Conservation (phyloP, 2,888 invertebrate genomes). For the Eugnorisma glareosa region DNA sequence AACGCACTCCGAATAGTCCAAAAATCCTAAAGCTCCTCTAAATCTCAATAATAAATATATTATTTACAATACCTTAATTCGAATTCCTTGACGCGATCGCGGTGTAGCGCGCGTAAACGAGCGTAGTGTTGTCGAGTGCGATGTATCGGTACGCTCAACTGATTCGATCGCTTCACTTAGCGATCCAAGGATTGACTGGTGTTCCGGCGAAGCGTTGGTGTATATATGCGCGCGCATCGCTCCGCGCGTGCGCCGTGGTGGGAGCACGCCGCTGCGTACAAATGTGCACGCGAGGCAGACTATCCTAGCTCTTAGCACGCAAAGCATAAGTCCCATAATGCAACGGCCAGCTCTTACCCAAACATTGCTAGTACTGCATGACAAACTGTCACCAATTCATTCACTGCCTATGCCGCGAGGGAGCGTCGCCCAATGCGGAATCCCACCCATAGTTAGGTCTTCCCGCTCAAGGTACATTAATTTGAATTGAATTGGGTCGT, state of each 20-base stretch:
- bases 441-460: constrained; percentile 65
- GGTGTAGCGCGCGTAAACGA: constrained; percentile 73
- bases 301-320: constrained; percentile 36
- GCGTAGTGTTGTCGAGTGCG: constrained; percentile 69
- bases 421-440: constrained; percentile 58
- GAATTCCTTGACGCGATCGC: constrained; percentile 68
- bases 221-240: constrained; percentile 89
- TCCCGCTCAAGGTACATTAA: constrained; percentile 59
- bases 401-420: constrained; percentile 62
- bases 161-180: constrained; percentile 77
- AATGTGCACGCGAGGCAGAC: constrained; percentile 23
- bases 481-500: constrained; percentile 59
- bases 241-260: constrained; percentile 84
- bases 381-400: constrained; percentile 73
- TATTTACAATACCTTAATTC: constrained; percentile 76
- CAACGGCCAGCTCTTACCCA: constrained; percentile 26
- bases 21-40: constrained; percentile 35
- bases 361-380: constrained; percentile 60
- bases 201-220: constrained; percentile 78
- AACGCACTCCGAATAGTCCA: constrained; percentile 60
- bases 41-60: constrained; percentile 52
- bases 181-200: constrained; percentile 85
- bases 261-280: constrained; percentile 75
- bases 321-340: constrained; percentile 38
- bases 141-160: constrained; percentile 66